A percentile compares a stretch with the other conserved stretches of the same genome.
phyloP scores from a whole-genome alignment of 2,113 vertebrate genomes.

The Aepyceros melampus region DNA sequence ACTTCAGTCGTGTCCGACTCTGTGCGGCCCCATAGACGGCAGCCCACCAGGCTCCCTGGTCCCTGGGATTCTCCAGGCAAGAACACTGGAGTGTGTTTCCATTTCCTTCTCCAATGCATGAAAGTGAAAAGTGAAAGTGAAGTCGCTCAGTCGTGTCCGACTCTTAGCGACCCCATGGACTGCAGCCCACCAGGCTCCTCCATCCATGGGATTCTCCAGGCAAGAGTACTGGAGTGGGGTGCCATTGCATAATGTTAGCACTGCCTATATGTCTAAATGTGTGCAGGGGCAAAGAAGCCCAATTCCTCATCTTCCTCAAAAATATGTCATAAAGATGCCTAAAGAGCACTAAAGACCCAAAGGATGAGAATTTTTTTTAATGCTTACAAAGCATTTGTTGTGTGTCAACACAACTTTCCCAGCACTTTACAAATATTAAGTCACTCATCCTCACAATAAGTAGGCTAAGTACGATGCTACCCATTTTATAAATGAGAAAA shows the following conservation, averaged over 20 bases:
- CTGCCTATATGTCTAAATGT: not conserved
- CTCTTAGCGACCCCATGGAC: too few species aligned
- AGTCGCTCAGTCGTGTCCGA: too few species aligned
- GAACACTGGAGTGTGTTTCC: too few species aligned
- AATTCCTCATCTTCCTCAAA: not conserved
- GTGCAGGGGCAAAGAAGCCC: not conserved
- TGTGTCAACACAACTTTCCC: not conserved
- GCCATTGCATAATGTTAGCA: not conserved
- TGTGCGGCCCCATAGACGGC: too few species aligned
- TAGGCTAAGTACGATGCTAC: not conserved
- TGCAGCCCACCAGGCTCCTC: too few species aligned
- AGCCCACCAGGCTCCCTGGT: too few species aligned
- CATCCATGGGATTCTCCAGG: too few species aligned
- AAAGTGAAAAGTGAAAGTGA: too few species aligned
- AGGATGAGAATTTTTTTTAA: not conserved
- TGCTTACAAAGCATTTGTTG: not conserved
- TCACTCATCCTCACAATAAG: not conserved
- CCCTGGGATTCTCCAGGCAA: too few species aligned
- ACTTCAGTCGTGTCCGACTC: too few species aligned
- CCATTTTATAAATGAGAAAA: not conserved
- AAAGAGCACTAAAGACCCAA: not conserved
- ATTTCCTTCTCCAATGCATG: too few species aligned
- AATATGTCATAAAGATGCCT: not conserved
- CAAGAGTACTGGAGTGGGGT: too few species aligned
- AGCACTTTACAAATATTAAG: not conserved